These are phyloP conservation scores for Lasioglossum lativentre DNA, from an alignment of 2,888 invertebrate genomes.

Conservation along the genomic window DNA sequence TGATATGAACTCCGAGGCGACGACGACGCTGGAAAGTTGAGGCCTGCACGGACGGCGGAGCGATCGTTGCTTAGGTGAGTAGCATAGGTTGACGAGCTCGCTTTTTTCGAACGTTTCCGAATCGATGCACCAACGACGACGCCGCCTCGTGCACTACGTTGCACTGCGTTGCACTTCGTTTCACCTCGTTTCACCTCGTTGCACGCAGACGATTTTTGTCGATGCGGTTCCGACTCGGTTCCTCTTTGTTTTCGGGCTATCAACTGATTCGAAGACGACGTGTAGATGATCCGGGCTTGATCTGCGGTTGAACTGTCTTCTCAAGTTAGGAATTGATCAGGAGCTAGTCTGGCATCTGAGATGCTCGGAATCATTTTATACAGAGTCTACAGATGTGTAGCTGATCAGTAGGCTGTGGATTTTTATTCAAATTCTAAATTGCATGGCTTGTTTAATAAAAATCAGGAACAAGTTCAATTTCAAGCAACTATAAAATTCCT, in stretches of 20 bases:
- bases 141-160: neutral
- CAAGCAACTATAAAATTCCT: no score
- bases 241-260: neutral
- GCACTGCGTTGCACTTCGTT: neutral
- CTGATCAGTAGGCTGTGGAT: no score
- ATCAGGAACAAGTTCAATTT: no score
- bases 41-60: constrained; percentile 27
- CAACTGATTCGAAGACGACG: neutral
- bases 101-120: constrained; percentile 48
- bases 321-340: neutral
- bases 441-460: no score
- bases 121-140: constrained; percentile 45
- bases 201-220: neutral
- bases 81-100: constrained; percentile 52
- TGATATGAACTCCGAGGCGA: constrained; percentile 54
- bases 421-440: no score
- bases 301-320: neutral
- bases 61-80: constrained; percentile 57
- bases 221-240: neutral
- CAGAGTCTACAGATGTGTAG: no score
- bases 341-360: no score
- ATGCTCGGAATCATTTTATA: no score
- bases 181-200: neutral
- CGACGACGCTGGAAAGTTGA: constrained; percentile 51
- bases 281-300: neutral